phyloP scores from a whole-genome alignment of 1,140 invertebrate species.

The Armadillidium nasatum region DNA sequence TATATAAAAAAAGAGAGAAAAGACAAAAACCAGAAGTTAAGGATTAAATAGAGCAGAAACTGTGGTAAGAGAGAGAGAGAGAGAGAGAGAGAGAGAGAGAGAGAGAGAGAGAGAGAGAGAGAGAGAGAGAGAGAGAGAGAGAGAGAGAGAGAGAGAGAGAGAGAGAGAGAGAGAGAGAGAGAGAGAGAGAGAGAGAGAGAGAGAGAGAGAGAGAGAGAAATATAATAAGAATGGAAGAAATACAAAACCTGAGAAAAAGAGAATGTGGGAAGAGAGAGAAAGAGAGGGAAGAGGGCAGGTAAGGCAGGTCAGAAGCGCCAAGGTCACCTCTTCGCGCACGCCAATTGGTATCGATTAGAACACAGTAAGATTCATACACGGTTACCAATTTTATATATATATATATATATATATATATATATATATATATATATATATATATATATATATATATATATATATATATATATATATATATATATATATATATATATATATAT shows the following conservation, averaged over 20 bases:
- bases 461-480: no score
- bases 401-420: no score
- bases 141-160: neutral
- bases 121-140: neutral
- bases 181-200: neutral
- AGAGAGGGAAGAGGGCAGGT: neutral
- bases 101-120: neutral
- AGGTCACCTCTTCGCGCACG: constrained; percentile 9
- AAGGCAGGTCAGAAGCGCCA: constrained; percentile 7
- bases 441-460: no score
- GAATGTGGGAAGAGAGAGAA: neutral
- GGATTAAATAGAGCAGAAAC: neutral
- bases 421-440: no score
- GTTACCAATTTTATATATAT: neutral
- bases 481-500: no score
- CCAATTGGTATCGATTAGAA: neutral
- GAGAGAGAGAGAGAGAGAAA: neutral
- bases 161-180: constrained; percentile 11
- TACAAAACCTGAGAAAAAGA: neutral
- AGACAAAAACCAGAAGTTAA: neutral
- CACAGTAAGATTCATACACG: neutral
- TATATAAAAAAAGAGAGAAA: no score
- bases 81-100: neutral
- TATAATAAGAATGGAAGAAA: neutral
- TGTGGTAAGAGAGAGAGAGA: neutral